phyloP scores from a whole-genome alignment of 1,140 invertebrate genomes.

The Wiebesia pumilae region DNA sequence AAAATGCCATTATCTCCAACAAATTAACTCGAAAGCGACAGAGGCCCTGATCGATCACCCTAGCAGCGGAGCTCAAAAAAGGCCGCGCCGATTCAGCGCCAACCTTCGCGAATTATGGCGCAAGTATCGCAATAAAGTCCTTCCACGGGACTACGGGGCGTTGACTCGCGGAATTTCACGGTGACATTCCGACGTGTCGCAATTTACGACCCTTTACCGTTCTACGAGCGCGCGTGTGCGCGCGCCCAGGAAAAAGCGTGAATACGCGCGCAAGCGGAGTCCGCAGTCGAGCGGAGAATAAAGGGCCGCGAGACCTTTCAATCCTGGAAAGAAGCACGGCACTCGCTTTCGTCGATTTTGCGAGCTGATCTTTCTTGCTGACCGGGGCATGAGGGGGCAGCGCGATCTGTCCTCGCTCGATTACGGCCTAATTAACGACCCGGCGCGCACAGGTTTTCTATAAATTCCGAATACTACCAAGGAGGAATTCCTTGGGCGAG shows the following conservation, averaged over 20 bases:
- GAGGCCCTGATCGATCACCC: not conserved
- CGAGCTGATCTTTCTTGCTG: not conserved
- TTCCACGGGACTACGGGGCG: slow-evolving; percentile 7
- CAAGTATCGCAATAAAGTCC: slow-evolving; percentile 6
- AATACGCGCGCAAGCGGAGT: not conserved
- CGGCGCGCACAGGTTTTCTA: slow-evolving; percentile 20
- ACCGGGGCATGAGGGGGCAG: not conserved
- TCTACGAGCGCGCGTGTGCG: not conserved
- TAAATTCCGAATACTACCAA: slow-evolving; percentile 26
- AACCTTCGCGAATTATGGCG: slow-evolving; percentile 24
- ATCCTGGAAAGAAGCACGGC: slow-evolving; percentile 17
- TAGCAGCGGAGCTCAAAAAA: not conserved
- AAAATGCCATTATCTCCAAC: not conserved
- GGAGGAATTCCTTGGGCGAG: not conserved
- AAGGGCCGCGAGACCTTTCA: slow-evolving; percentile 31
- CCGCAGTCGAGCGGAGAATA: not conserved
- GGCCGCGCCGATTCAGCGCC: not conserved
- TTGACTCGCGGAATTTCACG: slow-evolving; percentile 60
- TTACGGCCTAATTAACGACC: slow-evolving; percentile 50
- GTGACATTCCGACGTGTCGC: slow-evolving; percentile 57
- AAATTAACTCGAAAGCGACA: not conserved
- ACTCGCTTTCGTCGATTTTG: not conserved
- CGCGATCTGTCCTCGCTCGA: slow-evolving; percentile 10
- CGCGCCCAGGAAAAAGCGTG: slow-evolving; percentile 40
- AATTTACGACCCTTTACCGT: slow-evolving; percentile 42